phyloP scores from a whole-genome alignment of 1,140 invertebrate genomes.

The Pachyrhynchus sulphureomaculatus region DNA sequence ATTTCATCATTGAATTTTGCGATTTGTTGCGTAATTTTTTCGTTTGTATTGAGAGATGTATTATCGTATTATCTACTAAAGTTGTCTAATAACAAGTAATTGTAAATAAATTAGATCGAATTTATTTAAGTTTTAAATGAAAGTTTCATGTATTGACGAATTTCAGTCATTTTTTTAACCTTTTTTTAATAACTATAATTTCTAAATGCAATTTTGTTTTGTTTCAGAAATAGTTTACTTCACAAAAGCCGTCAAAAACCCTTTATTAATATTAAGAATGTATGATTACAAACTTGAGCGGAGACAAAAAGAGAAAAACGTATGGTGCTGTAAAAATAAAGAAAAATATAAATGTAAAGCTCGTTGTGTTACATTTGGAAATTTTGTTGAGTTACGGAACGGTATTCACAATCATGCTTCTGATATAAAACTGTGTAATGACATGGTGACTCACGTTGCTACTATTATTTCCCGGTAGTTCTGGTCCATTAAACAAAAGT shows the following conservation, averaged over 20 bases:
- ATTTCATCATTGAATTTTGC: no score
- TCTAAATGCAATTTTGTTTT: no score
- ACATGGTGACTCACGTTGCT: not conserved
- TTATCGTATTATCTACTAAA: no score
- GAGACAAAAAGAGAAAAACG: constrained; percentile 1
- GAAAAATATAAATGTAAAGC: constrained; percentile 21
- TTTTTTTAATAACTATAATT: no score
- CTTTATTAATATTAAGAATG: constrained; percentile 8
- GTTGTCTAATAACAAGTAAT: no score
- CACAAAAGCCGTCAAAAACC: constrained; percentile 11
- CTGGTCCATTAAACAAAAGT: no score
- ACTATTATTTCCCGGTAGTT: not conserved
- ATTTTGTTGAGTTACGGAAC: constrained; percentile 14
- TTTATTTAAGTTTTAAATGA: no score
- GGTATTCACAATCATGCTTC: constrained; percentile 11
- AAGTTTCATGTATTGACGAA: no score
- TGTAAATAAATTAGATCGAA: no score
- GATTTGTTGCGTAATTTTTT: no score
- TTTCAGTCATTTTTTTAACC: no score
- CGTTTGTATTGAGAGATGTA: no score
- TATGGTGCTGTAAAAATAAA: constrained; percentile 27
- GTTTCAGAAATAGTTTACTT: constrained; percentile 14
- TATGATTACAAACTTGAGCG: constrained; percentile 9
- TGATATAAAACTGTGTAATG: not conserved
- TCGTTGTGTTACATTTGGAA: constrained; percentile 11